Conservation (phyloP, 2,888 invertebrate genomes). For the Zaprionus obscuricornis region DNA sequence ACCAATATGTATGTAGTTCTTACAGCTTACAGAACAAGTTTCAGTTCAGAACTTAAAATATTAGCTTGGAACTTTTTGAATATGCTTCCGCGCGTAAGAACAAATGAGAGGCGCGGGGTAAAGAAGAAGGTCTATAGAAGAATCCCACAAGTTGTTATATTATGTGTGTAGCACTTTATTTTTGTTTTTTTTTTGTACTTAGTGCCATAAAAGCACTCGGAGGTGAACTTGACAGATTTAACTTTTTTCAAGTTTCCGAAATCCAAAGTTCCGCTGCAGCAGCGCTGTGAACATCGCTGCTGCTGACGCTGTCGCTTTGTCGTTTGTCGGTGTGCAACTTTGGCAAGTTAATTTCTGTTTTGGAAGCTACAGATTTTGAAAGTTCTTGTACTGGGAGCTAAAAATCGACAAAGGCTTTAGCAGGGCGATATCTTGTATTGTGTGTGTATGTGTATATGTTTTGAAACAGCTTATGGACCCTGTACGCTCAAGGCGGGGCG, state of each 20-base stretch:
- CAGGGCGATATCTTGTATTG: constrained; percentile 73
- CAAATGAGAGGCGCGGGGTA: not conserved
- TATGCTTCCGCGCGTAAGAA: constrained; percentile 21
- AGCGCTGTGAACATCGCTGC: constrained; percentile 8
- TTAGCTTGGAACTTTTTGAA: constrained; percentile 60
- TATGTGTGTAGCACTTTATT: constrained; percentile 30
- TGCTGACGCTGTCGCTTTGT: constrained; percentile 4
- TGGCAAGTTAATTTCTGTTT: constrained; percentile 74
- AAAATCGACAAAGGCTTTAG: constrained; percentile 81
- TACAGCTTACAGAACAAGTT: constrained; percentile 67
- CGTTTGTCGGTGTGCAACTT: constrained; percentile 54
- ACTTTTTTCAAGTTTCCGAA: constrained; percentile 74
- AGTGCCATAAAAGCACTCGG: constrained; percentile 76
- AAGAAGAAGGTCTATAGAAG: constrained; percentile 22
- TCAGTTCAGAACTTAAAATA: constrained; percentile 64
- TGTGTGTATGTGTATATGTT: too few relatives aligned
- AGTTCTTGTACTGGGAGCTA: constrained; percentile 83
- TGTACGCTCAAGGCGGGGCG: constrained; percentile 14
- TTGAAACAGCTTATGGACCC: constrained; percentile 31
- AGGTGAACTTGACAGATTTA: constrained; percentile 75
- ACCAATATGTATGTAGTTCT: constrained; percentile 11
- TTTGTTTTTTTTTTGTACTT: too few relatives aligned
- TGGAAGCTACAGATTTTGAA: constrained; percentile 81
- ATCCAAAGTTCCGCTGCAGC: constrained; percentile 55
- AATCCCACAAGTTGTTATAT: constrained; percentile 33